Conservation (phyloP, 2,888 invertebrate genomes). For the Schrankia costaestrigalis region DNA sequence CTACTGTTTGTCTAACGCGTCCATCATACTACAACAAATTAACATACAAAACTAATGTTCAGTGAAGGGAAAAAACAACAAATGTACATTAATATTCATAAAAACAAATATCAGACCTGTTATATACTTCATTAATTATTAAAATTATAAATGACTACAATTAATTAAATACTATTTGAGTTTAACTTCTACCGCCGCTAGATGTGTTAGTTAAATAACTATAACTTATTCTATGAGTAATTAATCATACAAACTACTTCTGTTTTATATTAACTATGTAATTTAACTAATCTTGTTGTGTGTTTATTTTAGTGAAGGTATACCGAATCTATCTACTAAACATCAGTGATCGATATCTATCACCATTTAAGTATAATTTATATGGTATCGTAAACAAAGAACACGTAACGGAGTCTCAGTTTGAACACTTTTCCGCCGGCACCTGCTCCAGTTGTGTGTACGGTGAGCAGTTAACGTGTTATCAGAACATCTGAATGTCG, state of each 20-base stretch:
- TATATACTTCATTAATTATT: conserved; percentile 3
- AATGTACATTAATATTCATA: too few relatives aligned
- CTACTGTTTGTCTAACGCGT: too few relatives aligned
- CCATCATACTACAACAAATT: too few relatives aligned
- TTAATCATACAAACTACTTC: conserved; percentile 1
- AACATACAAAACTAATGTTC: too few relatives aligned
- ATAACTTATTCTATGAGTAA: conserved; percentile 5
- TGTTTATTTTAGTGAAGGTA: conserved; percentile 2
- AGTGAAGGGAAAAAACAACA: too few relatives aligned
- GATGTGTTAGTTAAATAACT: conserved; percentile 11
- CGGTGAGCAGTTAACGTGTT: conserved; percentile 23
- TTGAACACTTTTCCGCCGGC: conserved; percentile 17
- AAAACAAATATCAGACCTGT: too few relatives aligned
- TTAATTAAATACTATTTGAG: conserved; percentile 6
- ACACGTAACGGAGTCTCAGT: conserved; percentile 17
- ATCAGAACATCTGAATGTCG: conserved; percentile 40
- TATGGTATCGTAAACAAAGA: conserved; percentile 25
- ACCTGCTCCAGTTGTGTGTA: conserved; percentile 26
- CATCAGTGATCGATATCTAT: conserved; percentile 13
- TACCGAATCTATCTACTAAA: conserved; percentile 3
- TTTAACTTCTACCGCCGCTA: conserved; percentile 5
- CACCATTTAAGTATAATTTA: conserved; percentile 20
- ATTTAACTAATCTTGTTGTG: background rate
- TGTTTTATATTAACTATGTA: conserved; percentile 1
- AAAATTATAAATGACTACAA: conserved; percentile 2